Base-by-base conservation (phyloP, 1,140 invertebrate species). In the Carposina sasakii region DNA sequence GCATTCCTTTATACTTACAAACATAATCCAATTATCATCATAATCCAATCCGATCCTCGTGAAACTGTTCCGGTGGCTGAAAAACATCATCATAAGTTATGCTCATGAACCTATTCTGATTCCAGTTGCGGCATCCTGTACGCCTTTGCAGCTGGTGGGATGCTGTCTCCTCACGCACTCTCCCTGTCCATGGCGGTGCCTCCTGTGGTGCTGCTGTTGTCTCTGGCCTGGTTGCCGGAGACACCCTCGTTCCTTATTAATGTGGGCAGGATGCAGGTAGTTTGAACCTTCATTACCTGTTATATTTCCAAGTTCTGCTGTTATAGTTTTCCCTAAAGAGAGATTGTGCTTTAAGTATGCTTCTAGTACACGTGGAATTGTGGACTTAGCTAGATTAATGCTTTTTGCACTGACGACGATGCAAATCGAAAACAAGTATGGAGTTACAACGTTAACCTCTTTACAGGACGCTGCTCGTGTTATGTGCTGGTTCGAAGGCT, bases 401-500 rank as follows among this genome's bases (percentile, higher is more conserved):
- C n/a, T n/a, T n/a, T n/a, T n/a, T n/a, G n/a, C n/a, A n/a, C n/a
- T n/a, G n/a, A n/a, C n/a, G n/a, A n/a, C n/a, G n/a, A n/a, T n/a
- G n/a, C n/a, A n/a, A n/a, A n/a, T n/a, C n/a, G n/a, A n/a, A n/a
- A n/a, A n/a, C n/a, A n/a, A n/a, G n/a, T n/a, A n/a, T n/a, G n/a
- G n/a, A n/a, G n/a, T n/a, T 26, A 26, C 0, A 13, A 10, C 45
- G 12, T 22, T 44, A 21, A 10, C 39, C 3, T 12, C 10, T 36
- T 55, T 66, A n/a, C 57, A 81, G 77, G 77, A 81, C 52, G 77
- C 79, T 42, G 79, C 79, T 3, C 79, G 71, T 63, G 65, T 83
- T n/a, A 79, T 83, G 52, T 83, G 79, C 57, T 83, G 79, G 79
- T 78, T 83, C 37, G 74, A 83, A 21, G 79, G 79, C 17, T 83